Percentiles rank a stretch among this genome's conserved stretches.
Conservation (phyloP, 1,140 invertebrate genomes). For the Riptortus pedestris region DNA sequence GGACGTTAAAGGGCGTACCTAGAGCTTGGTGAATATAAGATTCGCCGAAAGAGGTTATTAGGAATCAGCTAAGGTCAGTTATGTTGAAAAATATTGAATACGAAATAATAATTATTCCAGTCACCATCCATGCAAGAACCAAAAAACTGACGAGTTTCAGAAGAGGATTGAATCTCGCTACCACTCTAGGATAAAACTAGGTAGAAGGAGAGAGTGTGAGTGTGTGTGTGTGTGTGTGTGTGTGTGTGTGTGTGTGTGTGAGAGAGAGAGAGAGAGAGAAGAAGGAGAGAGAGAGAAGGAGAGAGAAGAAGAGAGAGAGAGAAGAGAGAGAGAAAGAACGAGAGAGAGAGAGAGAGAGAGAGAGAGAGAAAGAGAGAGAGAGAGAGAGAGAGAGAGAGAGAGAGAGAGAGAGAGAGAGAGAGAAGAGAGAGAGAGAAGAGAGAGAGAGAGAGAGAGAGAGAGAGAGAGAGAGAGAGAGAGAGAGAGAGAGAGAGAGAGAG, state of each 20-base stretch:
- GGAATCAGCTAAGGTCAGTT: too few relatives aligned
- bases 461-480: conserved; percentile 3
- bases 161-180: too few relatives aligned
- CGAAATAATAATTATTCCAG: too few relatives aligned
- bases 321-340: not conserved
- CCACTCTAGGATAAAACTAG: too few relatives aligned
- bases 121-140: too few relatives aligned
- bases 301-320: not conserved
- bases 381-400: conserved; percentile 15
- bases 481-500: conserved; percentile 4
- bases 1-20: too few relatives aligned
- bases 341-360: not conserved
- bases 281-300: not conserved
- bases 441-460: conserved; percentile 4
- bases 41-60: too few relatives aligned
- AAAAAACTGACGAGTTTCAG: too few relatives aligned
- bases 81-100: too few relatives aligned
- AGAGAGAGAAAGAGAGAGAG: not conserved
- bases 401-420: conserved; percentile 19
- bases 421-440: not conserved
- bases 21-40: too few relatives aligned
- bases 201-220: too few relatives aligned
- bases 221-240: not conserved
- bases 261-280: not conserved
- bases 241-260: too few relatives aligned